phyloP scores from a whole-genome alignment of 2,797 vertebrate species.

The Gallirallus australis region DNA sequence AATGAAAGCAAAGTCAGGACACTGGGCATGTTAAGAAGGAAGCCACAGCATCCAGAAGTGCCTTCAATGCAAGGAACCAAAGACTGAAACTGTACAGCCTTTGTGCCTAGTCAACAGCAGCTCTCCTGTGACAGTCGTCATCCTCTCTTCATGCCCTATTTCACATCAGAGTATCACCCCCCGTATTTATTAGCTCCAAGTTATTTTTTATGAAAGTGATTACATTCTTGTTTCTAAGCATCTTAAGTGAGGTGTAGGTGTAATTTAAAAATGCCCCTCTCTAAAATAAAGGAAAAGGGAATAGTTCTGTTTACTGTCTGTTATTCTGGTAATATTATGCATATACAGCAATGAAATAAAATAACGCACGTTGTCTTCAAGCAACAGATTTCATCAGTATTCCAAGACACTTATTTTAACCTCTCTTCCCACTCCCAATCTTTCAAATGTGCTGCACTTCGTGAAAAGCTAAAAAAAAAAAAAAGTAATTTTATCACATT shows the following conservation, averaged over 20 bases:
- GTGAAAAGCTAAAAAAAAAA: neutral
- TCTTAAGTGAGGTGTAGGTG: neutral
- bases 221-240: neutral
- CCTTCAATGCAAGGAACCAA: neutral
- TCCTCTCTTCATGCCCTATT: neutral
- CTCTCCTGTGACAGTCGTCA: neutral
- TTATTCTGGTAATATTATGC: neutral
- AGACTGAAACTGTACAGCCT: neutral
- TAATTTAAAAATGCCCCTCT: neutral
- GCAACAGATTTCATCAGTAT: conserved; percentile 35
- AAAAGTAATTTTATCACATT: neutral
- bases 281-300: neutral
- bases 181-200: neutral
- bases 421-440: conserved; percentile 23
- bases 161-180: neutral
- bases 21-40: neutral
- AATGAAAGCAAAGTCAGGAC: neutral
- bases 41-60: neutral
- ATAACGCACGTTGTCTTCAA: neutral
- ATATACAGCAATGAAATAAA: neutral
- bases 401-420: conserved; percentile 21
- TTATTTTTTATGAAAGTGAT: neutral
- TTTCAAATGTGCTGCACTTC: neutral
- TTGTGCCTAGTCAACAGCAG: neutral
- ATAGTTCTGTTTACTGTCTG: neutral